These are phyloP conservation scores for Muntiacus reevesi DNA, from an alignment of 2,113 vertebrate genomes.

Conservation along the genomic window DNA sequence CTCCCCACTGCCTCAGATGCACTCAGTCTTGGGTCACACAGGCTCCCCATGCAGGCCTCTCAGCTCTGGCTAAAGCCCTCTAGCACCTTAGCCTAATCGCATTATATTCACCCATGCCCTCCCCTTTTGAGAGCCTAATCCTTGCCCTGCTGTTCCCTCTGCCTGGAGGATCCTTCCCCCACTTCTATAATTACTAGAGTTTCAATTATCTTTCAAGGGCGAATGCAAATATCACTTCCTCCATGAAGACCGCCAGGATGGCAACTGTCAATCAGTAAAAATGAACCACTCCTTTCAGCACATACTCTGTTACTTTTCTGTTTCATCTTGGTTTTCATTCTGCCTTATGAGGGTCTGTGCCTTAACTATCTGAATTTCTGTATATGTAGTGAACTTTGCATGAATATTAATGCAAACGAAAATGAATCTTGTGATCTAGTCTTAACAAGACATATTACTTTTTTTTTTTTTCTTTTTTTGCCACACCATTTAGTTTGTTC, in stretches of 20 bases:
- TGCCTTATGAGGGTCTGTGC: background rate
- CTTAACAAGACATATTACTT: background rate
- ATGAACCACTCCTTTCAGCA: background rate
- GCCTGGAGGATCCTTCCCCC: background rate
- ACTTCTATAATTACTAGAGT: background rate
- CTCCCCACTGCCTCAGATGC: background rate
- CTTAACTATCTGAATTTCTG: background rate
- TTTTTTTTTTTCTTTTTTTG: background rate
- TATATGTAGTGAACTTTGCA: background rate
- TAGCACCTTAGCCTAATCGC: background rate
- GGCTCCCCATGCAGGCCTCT: background rate
- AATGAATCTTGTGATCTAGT: background rate
- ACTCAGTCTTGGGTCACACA: background rate
- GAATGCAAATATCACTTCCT: background rate
- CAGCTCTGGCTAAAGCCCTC: background rate
- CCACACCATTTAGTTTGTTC: background rate
- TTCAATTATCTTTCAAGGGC: background rate
- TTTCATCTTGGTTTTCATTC: background rate
- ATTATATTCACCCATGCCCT: too few species aligned
- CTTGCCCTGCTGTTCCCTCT: background rate
- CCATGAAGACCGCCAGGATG: background rate
- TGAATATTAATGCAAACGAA: background rate
- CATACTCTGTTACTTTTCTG: background rate
- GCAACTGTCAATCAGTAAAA: background rate
- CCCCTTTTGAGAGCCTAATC: background rate